Percentiles rank a stretch among this genome's conserved stretches.
Evolutionary conservation across 2,888 invertebrate species (phyloP).

Genomic region (Apeira syringaria): DNA sequence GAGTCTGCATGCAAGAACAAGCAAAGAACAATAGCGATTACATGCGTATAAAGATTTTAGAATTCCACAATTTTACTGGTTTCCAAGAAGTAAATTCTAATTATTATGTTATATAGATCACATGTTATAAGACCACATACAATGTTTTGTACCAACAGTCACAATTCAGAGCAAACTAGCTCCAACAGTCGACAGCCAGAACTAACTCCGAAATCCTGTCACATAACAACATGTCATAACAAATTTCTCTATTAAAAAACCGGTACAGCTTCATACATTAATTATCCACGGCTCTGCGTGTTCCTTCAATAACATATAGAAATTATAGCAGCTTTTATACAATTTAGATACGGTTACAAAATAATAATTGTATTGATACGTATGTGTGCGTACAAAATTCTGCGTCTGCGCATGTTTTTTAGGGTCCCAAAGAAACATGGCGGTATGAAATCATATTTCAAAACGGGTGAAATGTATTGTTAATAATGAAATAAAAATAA

Average conservation of each 20-base stretch:
- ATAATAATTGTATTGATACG: constrained; percentile 15
- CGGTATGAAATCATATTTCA: constrained; percentile 80
- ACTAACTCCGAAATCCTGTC: constrained; percentile 37
- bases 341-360: constrained; percentile 56
- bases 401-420: constrained; percentile 45
- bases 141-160: not conserved
- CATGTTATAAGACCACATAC: too few species aligned
- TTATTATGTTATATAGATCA: too few species aligned
- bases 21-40: too few species aligned
- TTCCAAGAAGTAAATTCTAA: too few species aligned
- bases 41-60: too few species aligned
- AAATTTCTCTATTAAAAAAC: constrained; percentile 40
- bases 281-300: constrained; percentile 47
- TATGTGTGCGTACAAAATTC: constrained; percentile 34
- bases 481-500: constrained; percentile 79
- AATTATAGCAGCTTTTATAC: constrained; percentile 43
- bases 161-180: not conserved
- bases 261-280: constrained; percentile 43
- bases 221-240: constrained; percentile 61
- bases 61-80: too few species aligned
- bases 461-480: constrained; percentile 81
- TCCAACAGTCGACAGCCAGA: constrained; percentile 8
- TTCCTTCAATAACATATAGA: constrained; percentile 41
- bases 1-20: too few species aligned
- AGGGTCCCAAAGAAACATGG: constrained; percentile 63